Conservation (phyloP, 2,888 invertebrate genomes). For the Brenthis daphne region DNA sequence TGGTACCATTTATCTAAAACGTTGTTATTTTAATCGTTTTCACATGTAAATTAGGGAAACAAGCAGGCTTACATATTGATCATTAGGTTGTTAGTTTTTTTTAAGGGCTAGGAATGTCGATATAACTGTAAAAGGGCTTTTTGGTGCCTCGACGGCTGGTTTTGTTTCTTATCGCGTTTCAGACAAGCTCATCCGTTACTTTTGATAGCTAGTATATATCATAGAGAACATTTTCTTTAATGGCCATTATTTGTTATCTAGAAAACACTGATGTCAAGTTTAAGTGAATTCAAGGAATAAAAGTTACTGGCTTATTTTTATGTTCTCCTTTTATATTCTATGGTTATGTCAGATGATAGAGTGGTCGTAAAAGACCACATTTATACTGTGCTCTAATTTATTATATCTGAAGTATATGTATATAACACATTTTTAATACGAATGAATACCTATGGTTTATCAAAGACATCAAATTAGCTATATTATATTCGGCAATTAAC, state of each 20-base stretch:
- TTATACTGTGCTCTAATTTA: neutral
- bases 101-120: conserved; percentile 40
- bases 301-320: conserved; percentile 24
- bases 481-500: no score
- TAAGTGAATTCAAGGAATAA: conserved; percentile 33
- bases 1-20: conserved; percentile 33
- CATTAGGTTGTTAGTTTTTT: conserved; percentile 42
- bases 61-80: conserved; percentile 34
- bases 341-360: conserved; percentile 5
- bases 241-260: conserved; percentile 38
- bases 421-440: neutral
- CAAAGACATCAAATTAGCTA: no score
- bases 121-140: conserved; percentile 40
- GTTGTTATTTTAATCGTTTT: conserved; percentile 44
- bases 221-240: conserved; percentile 31
- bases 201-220: conserved; percentile 39
- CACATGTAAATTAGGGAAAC: conserved; percentile 41
- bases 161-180: conserved; percentile 28
- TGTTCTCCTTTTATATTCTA: conserved; percentile 21
- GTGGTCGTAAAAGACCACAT: conserved; percentile 6
- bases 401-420: neutral
- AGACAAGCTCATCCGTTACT: conserved; percentile 39
- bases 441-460: no score
- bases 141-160: conserved; percentile 39
- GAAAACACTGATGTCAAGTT: conserved; percentile 24